Conservation (phyloP, 1,140 invertebrate species). For the Radopholus similis region DNA sequence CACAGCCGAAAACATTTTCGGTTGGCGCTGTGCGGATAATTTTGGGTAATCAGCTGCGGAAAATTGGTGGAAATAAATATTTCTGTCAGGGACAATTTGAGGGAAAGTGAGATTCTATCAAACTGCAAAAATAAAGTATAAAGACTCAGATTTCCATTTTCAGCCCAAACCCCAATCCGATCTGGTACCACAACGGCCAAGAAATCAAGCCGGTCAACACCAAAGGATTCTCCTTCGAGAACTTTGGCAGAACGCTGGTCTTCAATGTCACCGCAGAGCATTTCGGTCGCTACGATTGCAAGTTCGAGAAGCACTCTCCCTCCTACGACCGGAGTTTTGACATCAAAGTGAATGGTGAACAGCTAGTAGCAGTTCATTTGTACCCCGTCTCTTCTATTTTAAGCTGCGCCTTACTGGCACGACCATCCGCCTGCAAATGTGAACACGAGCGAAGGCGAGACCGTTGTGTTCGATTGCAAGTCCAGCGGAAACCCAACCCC, state of each 20-base stretch:
- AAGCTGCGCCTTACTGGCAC: slow-evolving; percentile 85
- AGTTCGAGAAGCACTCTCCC: slow-evolving; percentile 42
- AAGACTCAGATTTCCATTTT: too few species aligned
- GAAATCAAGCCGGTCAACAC: slow-evolving; percentile 51
- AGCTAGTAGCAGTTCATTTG: background rate
- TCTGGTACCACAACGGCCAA: slow-evolving; percentile 55
- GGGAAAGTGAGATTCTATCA: too few species aligned
- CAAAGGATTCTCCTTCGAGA: slow-evolving; percentile 53
- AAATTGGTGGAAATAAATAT: too few species aligned
- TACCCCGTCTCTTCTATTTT: slow-evolving; percentile 27
- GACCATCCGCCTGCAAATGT: slow-evolving; percentile 77
- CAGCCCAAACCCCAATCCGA: slow-evolving; percentile 55
- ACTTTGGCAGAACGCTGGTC: slow-evolving; percentile 56
- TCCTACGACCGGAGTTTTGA: slow-evolving; percentile 56
- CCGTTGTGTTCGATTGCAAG: slow-evolving; percentile 78
- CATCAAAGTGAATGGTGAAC: slow-evolving; percentile 54
- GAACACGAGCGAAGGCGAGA: slow-evolving; percentile 87
- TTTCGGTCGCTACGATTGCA: slow-evolving; percentile 54
- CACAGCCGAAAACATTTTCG: too few species aligned
- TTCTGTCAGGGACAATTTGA: too few species aligned
- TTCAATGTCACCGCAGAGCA: slow-evolving; percentile 59
- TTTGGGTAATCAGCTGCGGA: too few species aligned
- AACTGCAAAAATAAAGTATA: too few species aligned
- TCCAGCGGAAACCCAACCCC: slow-evolving; percentile 84
- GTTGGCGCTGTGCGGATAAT: too few species aligned